Evolutionary conservation across 2,113 vertebrate genomes (phyloP), one percentile per base, ranked within the genome.

Genomic region (Phainopepla nitens): DNA sequence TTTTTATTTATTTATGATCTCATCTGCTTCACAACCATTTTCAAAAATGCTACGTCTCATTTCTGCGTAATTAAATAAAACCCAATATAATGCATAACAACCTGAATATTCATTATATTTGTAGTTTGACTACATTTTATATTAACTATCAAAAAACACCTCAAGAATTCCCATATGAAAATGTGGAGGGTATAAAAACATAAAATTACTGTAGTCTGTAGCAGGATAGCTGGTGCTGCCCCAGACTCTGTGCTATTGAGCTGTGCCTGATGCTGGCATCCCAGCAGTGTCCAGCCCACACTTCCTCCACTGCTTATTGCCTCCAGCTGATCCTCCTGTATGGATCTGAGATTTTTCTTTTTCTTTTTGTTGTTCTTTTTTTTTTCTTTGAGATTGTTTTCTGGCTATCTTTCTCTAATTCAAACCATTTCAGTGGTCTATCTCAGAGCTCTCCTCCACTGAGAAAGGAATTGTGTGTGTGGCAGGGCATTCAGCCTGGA

Each of bases 391-490:
- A 53, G 11, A 35, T 62, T 35, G 2, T 39, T 82, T 42, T 73
- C 33, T 91, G 18, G 3, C 4, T 81, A 27, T 36, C 6, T 81
- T 73, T 76, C 20, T 72, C 21, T 57, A 64, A 68, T 69, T 76
- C 11, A 60, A 8, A 24, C 6, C 0, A 0, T 58, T 85, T 39
- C 1, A 2, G 24, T 22, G 5, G 3, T 60, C 36, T 86, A 0
- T 16, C n/a, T 79, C 33, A 31, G 51, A 60, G 27, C 23, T 64
- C 11, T 16, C 2, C 10, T 66, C 17, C 10, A 31, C 10, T 1
- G 5, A 60, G 51, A 21, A 31, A 44, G 2, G 75, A 90, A 54
- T 39, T 39, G 13, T 50, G 22, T 53, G 39, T 36, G 8, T 45
- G 56, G 15, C 45, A 66, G 22, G 29, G 22, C 10, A 2, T 47